These are phyloP conservation scores for Pseudachorutes palmiensis DNA, from an alignment of 1,140 invertebrate genomes.

Conservation along the genomic window DNA sequence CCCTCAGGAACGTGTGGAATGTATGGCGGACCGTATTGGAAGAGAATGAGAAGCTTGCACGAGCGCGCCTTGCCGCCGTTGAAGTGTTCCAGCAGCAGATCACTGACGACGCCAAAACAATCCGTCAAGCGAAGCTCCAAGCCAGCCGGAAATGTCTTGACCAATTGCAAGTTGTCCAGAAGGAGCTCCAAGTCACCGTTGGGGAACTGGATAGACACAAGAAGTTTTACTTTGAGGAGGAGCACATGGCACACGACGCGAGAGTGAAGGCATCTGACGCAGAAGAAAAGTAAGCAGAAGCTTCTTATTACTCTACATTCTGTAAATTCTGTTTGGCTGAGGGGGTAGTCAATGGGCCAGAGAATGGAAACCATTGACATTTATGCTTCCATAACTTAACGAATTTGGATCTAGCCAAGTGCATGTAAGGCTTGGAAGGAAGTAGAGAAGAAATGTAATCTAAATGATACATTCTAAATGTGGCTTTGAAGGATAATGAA, in stretches of 20 bases:
- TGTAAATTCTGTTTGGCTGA: too few relatives aligned
- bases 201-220: conserved; percentile 88
- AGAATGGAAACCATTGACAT: too few relatives aligned
- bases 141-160: conserved; percentile 81
- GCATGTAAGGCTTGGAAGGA: too few relatives aligned
- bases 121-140: conserved; percentile 73
- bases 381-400: too few relatives aligned
- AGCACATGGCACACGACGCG: conserved; percentile 87
- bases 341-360: too few relatives aligned
- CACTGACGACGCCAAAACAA: conserved; percentile 79
- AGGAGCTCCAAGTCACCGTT: conserved; percentile 77
- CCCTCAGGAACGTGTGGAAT: conserved; percentile 91
- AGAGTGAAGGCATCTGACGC: conserved; percentile 89
- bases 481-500: too few relatives aligned
- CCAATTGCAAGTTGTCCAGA: conserved; percentile 75
- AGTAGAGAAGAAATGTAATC: too few relatives aligned
- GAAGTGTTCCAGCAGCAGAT: conserved; percentile 91
- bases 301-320: too few relatives aligned
- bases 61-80: conserved; percentile 78
- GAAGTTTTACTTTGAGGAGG: conserved; percentile 91
- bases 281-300: conserved; percentile 76
- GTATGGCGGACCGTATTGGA: conserved; percentile 90
- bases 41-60: conserved; percentile 87
- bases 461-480: too few relatives aligned
- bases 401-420: too few relatives aligned